Percentiles rank a stretch among this genome's conserved stretches.
phyloP scores from a whole-genome alignment of 2,113 vertebrate genomes.

The Butorides virescens region DNA sequence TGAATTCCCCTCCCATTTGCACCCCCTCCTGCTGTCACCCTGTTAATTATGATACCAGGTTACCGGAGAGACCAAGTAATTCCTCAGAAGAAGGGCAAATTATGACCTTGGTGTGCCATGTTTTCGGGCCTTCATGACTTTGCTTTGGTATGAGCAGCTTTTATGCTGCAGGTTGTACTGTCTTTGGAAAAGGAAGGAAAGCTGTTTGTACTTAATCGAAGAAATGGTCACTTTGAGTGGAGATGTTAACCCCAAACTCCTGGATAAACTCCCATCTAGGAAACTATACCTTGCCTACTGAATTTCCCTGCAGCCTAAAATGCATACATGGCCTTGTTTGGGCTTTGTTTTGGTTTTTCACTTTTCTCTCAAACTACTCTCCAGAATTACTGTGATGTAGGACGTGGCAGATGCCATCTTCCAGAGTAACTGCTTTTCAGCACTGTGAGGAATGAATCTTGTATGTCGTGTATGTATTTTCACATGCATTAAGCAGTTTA shows the following conservation, averaged over 20 bases:
- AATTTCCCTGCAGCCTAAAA: not conserved
- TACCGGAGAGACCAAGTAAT: not conserved
- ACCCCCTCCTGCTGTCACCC: not conserved
- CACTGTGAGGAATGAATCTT: not conserved
- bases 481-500: not conserved
- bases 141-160: not conserved
- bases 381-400: not conserved
- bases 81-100: not conserved
- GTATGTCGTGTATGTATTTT: not conserved
- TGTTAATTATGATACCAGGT: not conserved
- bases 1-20: not conserved
- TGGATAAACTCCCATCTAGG: not conserved
- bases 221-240: not conserved
- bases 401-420: not conserved
- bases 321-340: not conserved
- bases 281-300: not conserved
- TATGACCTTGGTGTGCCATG: not conserved
- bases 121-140: not conserved
- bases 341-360: not conserved
- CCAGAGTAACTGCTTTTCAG: not conserved
- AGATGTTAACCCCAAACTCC: not conserved
- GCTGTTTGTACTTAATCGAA: not conserved
- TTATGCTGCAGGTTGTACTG: accelerated
- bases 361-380: not conserved
- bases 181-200: not conserved